phyloP scores from a whole-genome alignment of 1,140 invertebrate species.

The Hylyphantes graminicola region DNA sequence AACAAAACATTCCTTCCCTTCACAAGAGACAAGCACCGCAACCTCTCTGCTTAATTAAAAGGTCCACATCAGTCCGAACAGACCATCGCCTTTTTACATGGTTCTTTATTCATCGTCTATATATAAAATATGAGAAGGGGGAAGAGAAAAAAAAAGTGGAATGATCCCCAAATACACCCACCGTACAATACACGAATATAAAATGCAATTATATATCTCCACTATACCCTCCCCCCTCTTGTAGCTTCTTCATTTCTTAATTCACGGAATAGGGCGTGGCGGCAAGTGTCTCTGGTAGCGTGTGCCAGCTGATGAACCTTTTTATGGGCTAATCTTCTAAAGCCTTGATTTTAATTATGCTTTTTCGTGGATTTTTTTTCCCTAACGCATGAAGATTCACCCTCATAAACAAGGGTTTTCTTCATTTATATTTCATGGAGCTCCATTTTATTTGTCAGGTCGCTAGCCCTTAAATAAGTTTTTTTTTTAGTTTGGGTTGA shows the following conservation, averaged over 20 bases:
- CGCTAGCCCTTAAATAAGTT: slow-evolving; percentile 27
- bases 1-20: neutral
- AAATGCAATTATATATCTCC: slow-evolving; percentile 50
- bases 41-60: slow-evolving; percentile 42
- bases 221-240: too few species aligned
- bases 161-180: slow-evolving; percentile 11
- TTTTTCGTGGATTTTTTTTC: slow-evolving; percentile 15
- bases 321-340: neutral
- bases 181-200: slow-evolving; percentile 47
- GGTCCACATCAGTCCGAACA: neutral
- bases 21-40: neutral
- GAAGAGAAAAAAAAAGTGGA: slow-evolving; percentile 12
- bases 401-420: slow-evolving; percentile 37
- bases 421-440: slow-evolving; percentile 47
- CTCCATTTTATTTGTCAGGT: slow-evolving; percentile 21
- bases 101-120: neutral
- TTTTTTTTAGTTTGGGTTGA: neutral
- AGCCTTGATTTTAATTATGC: slow-evolving; percentile 36
- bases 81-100: slow-evolving; percentile 13
- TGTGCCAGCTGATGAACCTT: neutral
- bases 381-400: neutral
- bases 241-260: slow-evolving; percentile 49
- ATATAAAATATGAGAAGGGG: slow-evolving; percentile 10
- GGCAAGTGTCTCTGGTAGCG: neutral
- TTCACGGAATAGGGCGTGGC: slow-evolving; percentile 39